Base-by-base conservation (phyloP, 2,797 vertebrate genomes). In the Anguilla anguilla region DNA sequence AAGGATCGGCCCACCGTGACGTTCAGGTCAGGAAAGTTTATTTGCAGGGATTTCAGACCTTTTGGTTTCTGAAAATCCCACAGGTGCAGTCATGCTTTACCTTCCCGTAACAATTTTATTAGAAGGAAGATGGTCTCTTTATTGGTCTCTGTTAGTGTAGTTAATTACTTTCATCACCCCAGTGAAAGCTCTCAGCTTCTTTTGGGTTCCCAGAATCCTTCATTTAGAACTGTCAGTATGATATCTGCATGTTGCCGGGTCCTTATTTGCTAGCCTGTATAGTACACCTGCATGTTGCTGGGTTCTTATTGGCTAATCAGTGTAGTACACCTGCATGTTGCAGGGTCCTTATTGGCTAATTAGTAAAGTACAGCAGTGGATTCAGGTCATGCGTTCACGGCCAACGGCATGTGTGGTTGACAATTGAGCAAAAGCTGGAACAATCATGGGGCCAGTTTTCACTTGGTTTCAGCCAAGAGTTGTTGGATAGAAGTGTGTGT, bases 401-500 rank as follows among this genome's bases (percentile, higher is more conserved):
- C 22, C 5, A n/a, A 67, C 25, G 7, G 61, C n/a, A n/a, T 67
- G 61, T n/a, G 61, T 67, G 6, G 6, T 25, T n/a, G n/a, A 67
- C 22, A n/a, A n/a, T 67, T 67, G 61, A 67, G 25, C 22, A 67
- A 25, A n/a, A 9, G 25, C 22, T 10, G 61, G n/a, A 67, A 67
- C 61, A 10, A 0, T 6, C 22, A 6, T n/a, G 1, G 19, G 61
- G 61, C 22, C 61, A n/a, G 61, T 25, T 67, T 67, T 7, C 17
- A n/a, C 61, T 10, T 19, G 17, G 5, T 61, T 61, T 19, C 15
- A 61, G 59, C 17, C 59, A 61, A 3, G 15, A 5, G 55, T 17
- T 57, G 55, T 61, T 61, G 59, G 59, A 17, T 19, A 5, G 15
- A 61, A 61, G 59, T 61, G 59, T 61, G 90, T 90, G 69, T 87